These are phyloP conservation scores for Thumatha senex DNA, from an alignment of 2,888 invertebrate species.

Conservation along the genomic window DNA sequence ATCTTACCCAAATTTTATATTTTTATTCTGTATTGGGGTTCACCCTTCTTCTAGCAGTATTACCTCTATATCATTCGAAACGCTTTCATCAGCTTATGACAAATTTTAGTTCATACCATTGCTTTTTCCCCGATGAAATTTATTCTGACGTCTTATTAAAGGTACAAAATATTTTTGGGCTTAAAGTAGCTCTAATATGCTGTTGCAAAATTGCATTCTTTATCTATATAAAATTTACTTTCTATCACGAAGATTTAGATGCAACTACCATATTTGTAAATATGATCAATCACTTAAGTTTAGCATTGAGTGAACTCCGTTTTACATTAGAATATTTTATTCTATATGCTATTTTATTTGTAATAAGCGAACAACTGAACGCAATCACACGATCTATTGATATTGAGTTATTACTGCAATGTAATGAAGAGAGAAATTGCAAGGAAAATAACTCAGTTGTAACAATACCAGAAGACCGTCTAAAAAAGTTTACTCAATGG, in stretches of 20 bases:
- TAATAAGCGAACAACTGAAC: slow-evolving; percentile 41
- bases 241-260: background rate
- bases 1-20: slow-evolving; percentile 5
- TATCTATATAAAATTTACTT: background rate
- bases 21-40: slow-evolving; percentile 13
- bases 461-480: background rate
- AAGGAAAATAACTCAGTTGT: background rate
- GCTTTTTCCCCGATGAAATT: slow-evolving; percentile 8
- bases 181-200: background rate
- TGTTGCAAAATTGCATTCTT: background rate
- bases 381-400: slow-evolving; percentile 32
- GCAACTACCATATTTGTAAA: background rate
- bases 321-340: slow-evolving; percentile 37
- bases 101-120: slow-evolving; percentile 22
- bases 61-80: slow-evolving; percentile 10
- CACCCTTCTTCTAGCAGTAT: slow-evolving; percentile 11
- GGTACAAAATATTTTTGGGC: slow-evolving; percentile 15
- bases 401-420: slow-evolving; percentile 6
- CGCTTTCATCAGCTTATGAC: slow-evolving; percentile 14
- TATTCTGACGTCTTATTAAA: slow-evolving; percentile 14
- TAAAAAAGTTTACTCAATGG: slow-evolving; percentile 38
- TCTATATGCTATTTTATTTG: slow-evolving; percentile 27
- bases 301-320: slow-evolving; percentile 29
- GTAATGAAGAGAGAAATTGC: background rate
- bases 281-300: slow-evolving; percentile 2